Percentiles rank a stretch among this genome's conserved stretches.
Conservation (phyloP, 1,140 invertebrate genomes). For the Spodoptera frugiperda region DNA sequence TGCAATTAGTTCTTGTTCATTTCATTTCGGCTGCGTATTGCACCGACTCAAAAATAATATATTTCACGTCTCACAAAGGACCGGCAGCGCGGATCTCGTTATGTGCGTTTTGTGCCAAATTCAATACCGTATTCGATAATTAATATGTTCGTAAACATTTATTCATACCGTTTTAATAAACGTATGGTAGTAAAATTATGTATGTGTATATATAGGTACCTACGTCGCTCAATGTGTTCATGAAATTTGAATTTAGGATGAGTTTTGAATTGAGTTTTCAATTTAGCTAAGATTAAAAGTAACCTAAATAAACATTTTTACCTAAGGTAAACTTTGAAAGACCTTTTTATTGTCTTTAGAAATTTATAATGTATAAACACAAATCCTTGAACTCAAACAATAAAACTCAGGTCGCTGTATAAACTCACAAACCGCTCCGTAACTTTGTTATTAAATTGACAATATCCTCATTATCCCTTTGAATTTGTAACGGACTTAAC, state of each 20-base stretch:
- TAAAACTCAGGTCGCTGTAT: too few relatives aligned
- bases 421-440: conserved; percentile 10
- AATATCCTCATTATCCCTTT: conserved; percentile 4
- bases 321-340: too few relatives aligned
- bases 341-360: too few relatives aligned
- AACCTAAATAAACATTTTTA: too few relatives aligned
- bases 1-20: conserved; percentile 44
- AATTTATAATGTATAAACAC: neutral
- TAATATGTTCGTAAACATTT: conserved; percentile 16
- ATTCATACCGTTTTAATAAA: too few relatives aligned
- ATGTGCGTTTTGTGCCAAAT: conserved; percentile 20
- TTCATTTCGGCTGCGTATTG: conserved; percentile 35
- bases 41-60: conserved; percentile 27
- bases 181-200: too few relatives aligned
- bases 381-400: conserved; percentile 13
- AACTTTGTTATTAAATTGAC: conserved; percentile 34
- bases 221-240: neutral
- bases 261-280: neutral
- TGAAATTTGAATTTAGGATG: neutral
- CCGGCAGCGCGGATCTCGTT: neutral
- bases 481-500: neutral
- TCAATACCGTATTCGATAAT: neutral
- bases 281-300: neutral
- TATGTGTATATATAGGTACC: too few relatives aligned
- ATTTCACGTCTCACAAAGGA: conserved; percentile 15